Percentiles rank a stretch among this genome's conserved stretches.
Conservation (phyloP, 2,888 invertebrate genomes). For the Nomada lathburiana region DNA sequence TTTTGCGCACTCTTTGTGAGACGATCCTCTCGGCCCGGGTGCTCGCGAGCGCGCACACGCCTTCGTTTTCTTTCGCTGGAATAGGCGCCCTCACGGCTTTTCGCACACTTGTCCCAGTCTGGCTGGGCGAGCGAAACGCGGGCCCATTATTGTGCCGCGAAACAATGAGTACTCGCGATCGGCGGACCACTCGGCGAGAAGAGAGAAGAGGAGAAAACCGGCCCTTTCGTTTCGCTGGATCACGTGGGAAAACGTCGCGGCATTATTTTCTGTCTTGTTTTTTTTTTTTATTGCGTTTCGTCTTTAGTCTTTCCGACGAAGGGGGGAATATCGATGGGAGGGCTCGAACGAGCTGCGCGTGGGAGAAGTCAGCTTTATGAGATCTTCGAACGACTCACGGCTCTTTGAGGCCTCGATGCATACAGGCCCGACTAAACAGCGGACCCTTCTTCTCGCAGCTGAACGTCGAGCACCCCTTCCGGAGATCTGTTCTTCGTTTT, state of each 20-base stretch:
- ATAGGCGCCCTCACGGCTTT: constrained; percentile 60
- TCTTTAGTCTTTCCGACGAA: constrained; percentile 4
- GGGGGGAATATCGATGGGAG: constrained; percentile 49
- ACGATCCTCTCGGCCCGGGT: constrained; percentile 39
- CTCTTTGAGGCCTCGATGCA: not conserved
- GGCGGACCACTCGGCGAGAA: constrained; percentile 52
- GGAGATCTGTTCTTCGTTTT: not conserved
- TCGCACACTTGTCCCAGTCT: constrained; percentile 77
- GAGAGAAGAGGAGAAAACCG: constrained; percentile 36
- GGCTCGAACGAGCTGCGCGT: constrained; percentile 44
- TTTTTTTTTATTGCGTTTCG: not conserved
- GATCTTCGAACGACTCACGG: constrained; percentile 8
- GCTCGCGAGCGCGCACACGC: constrained; percentile 26
- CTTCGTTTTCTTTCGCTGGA: constrained; percentile 58
- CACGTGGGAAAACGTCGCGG: constrained; percentile 78
- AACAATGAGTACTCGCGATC: constrained; percentile 79
- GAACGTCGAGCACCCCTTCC: not conserved
- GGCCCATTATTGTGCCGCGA: constrained; percentile 77
- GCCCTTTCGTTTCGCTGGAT: constrained; percentile 73
- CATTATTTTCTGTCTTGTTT: constrained; percentile 35
- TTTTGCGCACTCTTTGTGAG: constrained; percentile 75
- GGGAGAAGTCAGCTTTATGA: constrained; percentile 48
- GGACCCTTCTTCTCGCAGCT: not conserved
- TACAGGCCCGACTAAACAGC: not conserved
- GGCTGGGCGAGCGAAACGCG: constrained; percentile 58